A percentile compares a stretch with the other conserved stretches of the same genome.
phyloP scores from a whole-genome alignment of 2,113 vertebrate species.

The Boulengeromyrus knoepffleri region DNA sequence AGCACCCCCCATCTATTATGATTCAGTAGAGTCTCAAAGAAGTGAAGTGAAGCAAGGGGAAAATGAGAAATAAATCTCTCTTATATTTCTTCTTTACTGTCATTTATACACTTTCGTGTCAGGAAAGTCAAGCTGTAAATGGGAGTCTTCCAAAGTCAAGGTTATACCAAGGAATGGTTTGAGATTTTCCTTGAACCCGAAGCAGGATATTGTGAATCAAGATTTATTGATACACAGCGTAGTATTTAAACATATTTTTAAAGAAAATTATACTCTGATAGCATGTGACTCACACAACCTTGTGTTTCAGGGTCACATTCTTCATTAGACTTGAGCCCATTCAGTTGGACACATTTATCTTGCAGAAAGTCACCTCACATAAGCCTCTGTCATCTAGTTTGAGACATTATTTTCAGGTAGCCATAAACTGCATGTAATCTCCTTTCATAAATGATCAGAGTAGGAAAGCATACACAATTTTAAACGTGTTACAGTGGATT shows the following conservation, averaged over 20 bases:
- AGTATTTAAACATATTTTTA: slow-evolving; percentile 56
- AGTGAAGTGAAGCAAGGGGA: slow-evolving; percentile 31
- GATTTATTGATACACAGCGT: slow-evolving; percentile 57
- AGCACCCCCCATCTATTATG: slow-evolving; percentile 43
- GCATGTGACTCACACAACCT: slow-evolving; percentile 49
- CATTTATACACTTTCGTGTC: slow-evolving; percentile 57
- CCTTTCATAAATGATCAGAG: background rate
- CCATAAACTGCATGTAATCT: slow-evolving; percentile 29
- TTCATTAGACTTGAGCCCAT: slow-evolving; percentile 41
- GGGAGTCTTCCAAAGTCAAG: slow-evolving; percentile 58
- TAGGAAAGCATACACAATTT: background rate
- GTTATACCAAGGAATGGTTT: slow-evolving; percentile 45
- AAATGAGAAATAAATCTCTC: slow-evolving; percentile 43
- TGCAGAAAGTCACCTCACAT: slow-evolving; percentile 45
- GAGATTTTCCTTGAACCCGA: slow-evolving; percentile 22
- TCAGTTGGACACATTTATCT: slow-evolving; percentile 56
- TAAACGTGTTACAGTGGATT: background rate
- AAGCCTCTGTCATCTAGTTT: slow-evolving; percentile 41
- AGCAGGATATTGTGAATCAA: slow-evolving; percentile 42
- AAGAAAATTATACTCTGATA: slow-evolving; percentile 45
- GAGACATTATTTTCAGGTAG: slow-evolving; percentile 34
- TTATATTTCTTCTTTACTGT: slow-evolving; percentile 54
- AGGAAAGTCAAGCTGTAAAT: slow-evolving; percentile 43
- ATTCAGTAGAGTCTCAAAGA: slow-evolving; percentile 36
- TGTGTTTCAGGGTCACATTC: slow-evolving; percentile 48